Conservation (phyloP, 2,113 vertebrate genomes). For the Oxyura jamaicensis region DNA sequence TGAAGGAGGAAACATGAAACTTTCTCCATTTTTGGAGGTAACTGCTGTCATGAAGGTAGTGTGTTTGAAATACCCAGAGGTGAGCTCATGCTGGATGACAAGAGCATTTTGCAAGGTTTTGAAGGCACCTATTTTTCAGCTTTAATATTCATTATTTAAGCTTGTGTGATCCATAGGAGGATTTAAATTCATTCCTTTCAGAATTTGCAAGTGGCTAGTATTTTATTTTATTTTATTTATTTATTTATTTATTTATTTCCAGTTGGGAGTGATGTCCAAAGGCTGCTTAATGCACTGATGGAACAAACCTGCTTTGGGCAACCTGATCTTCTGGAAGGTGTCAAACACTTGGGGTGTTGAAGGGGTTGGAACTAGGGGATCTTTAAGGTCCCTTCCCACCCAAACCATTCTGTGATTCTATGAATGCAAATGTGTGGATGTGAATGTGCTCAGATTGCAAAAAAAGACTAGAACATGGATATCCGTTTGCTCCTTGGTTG, state of each 20-base stretch:
- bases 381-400: no score
- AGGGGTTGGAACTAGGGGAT: no score
- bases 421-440: neutral
- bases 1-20: neutral
- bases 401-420: no score
- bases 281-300: neutral
- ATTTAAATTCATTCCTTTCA: neutral
- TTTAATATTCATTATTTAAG: neutral
- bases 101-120: neutral
- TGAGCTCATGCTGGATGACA: neutral
- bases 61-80: neutral
- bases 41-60: no score
- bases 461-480: neutral
- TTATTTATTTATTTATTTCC: no score
- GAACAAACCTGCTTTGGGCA: neutral
- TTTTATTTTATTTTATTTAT: neutral
- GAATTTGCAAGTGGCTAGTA: neutral
- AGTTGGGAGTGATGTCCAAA: accelerated
- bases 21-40: neutral
- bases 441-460: neutral
- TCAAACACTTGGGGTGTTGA: no score
- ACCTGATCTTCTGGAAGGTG: no score
- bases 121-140: neutral
- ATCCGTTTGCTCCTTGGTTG: neutral
- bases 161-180: neutral